Evolutionary conservation across 2,113 vertebrate genomes (phyloP).

Genomic region (Prionailurus viverrinus): DNA sequence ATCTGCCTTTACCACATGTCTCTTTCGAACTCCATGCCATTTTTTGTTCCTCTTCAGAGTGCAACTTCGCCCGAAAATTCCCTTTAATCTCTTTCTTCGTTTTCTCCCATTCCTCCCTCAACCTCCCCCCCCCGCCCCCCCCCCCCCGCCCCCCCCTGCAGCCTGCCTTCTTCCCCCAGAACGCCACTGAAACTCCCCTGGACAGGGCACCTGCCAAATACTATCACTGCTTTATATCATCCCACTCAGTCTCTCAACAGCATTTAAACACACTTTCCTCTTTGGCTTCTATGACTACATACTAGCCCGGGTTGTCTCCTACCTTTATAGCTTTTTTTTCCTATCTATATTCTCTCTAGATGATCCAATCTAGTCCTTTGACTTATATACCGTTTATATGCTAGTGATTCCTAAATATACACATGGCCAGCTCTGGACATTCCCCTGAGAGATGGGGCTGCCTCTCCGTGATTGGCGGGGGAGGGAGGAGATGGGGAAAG

Average conservation of each 20-base stretch:
- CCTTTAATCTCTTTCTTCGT: neutral
- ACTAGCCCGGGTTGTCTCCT: neutral
- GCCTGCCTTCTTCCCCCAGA: neutral
- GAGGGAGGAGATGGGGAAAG: too few species aligned
- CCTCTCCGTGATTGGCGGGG: too few species aligned
- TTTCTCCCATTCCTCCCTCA: neutral
- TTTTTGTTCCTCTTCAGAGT: neutral
- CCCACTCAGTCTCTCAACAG: neutral
- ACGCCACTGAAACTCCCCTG: neutral
- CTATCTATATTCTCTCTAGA: neutral
- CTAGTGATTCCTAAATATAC: neutral
- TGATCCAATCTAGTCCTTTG: neutral
- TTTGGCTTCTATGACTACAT: neutral
- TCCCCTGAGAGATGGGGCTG: neutral
- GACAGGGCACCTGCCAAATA: neutral
- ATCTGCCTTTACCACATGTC: fast-evolving
- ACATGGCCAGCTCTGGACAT: neutral
- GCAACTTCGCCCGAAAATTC: neutral
- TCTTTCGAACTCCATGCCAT: neutral
- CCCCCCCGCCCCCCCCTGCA: too few species aligned
- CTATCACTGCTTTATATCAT: neutral
- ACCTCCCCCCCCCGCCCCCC: fast-evolving
- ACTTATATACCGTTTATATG: neutral
- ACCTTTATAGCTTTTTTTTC: neutral
- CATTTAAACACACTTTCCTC: neutral